Percentiles rank a stretch among this genome's conserved stretches.
These are phyloP conservation scores for Euproctis similis DNA, from an alignment of 2,888 invertebrate genomes.

Conservation along the genomic window DNA sequence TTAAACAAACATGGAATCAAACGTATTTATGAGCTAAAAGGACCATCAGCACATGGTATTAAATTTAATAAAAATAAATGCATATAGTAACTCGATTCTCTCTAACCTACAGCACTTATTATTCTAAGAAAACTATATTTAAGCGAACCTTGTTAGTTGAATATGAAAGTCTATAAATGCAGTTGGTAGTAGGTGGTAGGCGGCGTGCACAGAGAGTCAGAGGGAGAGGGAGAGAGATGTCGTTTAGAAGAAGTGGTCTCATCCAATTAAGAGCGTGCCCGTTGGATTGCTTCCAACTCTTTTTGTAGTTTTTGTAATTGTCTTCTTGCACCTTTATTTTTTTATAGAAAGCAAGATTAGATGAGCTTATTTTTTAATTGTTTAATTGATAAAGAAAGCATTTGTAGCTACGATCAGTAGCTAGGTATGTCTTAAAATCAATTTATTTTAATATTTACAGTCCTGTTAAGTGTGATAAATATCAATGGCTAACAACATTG, in stretches of 20 bases:
- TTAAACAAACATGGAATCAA: too few species aligned
- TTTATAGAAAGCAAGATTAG: constrained; percentile 39
- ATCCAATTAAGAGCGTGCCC: constrained; percentile 70
- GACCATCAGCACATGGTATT: too few species aligned
- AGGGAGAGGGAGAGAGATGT: too few species aligned
- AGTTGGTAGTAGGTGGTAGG: constrained; percentile 11
- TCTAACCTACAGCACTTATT: too few species aligned
- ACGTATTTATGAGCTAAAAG: too few species aligned
- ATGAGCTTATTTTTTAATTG: constrained; percentile 16
- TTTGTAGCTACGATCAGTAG: too few species aligned
- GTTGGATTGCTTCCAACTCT: constrained; percentile 66
- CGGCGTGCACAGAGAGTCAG: constrained; percentile 18
- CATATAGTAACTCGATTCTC: too few species aligned
- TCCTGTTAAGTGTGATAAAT: too few species aligned
- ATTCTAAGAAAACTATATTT: constrained; percentile 10
- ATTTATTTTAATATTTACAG: too few species aligned
- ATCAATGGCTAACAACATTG: too few species aligned
- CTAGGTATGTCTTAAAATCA: too few species aligned
- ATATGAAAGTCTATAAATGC: constrained; percentile 32
- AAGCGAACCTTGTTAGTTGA: constrained; percentile 31
- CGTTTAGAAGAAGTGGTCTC: constrained; percentile 70
- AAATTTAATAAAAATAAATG: too few species aligned
- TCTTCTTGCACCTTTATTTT: constrained; percentile 48
- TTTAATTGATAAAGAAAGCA: constrained; percentile 30
- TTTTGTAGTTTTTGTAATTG: constrained; percentile 67